These are phyloP conservation scores for Pachypanchax playfairii DNA, from an alignment of 2,113 vertebrate genomes.

Conservation along the genomic window DNA sequence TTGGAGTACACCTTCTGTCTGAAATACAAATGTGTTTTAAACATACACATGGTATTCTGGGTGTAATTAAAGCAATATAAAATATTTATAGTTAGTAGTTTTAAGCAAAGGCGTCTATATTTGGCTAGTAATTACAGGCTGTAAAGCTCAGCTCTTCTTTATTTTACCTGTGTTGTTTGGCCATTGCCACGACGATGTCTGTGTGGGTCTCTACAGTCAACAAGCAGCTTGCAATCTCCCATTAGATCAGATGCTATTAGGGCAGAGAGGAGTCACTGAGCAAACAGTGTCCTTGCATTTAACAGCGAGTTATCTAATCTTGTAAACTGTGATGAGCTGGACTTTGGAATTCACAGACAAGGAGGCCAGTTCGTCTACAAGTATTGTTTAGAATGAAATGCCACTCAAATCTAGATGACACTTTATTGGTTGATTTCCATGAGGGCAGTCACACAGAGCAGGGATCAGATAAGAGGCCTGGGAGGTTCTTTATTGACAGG, in stretches of 20 bases:
- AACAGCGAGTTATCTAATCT: constrained; percentile 78
- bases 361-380: constrained; percentile 35
- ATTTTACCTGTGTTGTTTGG: constrained; percentile 61
- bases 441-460: constrained; percentile 33
- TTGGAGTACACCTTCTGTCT: too few species aligned
- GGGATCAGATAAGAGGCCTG: constrained; percentile 65
- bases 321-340: constrained; percentile 71
- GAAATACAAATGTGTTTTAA: not conserved
- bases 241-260: constrained; percentile 76
- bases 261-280: constrained; percentile 62
- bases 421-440: constrained; percentile 28
- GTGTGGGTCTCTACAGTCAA: constrained; percentile 57
- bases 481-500: constrained; percentile 44
- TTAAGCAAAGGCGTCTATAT: constrained; percentile 52
- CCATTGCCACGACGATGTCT: constrained; percentile 69
- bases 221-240: constrained; percentile 68
- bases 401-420: constrained; percentile 39
- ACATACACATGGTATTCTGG: not conserved
- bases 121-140: constrained; percentile 63
- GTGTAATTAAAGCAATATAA: constrained; percentile 23
- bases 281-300: constrained; percentile 70
- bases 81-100: constrained; percentile 57
- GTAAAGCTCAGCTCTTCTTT: constrained; percentile 55
- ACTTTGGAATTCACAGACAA: constrained; percentile 75
- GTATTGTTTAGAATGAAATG: constrained; percentile 65